A percentile compares a stretch with the other conserved stretches of the same genome.
These are phyloP conservation scores for Heliornis fulica DNA, from an alignment of 2,113 vertebrate genomes.

Conservation along the genomic window DNA sequence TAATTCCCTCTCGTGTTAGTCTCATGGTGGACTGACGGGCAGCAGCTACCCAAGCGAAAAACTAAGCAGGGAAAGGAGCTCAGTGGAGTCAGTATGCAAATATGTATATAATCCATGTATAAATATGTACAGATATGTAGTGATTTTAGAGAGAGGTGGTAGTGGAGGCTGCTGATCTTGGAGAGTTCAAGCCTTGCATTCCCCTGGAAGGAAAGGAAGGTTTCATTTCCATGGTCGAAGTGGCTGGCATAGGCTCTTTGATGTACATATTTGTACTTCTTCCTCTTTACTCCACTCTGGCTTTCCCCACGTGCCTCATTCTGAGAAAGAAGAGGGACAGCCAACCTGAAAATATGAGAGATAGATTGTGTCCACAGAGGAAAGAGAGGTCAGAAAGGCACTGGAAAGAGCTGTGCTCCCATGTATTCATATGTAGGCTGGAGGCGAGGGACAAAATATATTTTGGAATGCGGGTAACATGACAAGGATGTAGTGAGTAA, in stretches of 20 bases:
- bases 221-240: neutral
- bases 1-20: neutral
- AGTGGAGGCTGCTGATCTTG: neutral
- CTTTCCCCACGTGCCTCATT: neutral
- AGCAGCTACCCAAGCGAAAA: neutral
- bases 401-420: neutral
- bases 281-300: neutral
- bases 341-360: neutral
- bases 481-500: neutral
- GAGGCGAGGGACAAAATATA: neutral
- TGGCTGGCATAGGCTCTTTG: neutral
- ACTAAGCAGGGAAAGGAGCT: neutral
- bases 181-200: neutral
- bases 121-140: neutral
- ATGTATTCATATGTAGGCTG: neutral
- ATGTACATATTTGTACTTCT: neutral
- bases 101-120: neutral
- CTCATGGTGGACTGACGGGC: neutral
- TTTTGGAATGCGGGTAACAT: neutral
- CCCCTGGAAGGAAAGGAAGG: neutral
- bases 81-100: neutral
- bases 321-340: neutral
- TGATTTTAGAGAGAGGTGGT: neutral
- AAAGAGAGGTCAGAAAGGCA: neutral
- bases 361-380: neutral